phyloP scores from a whole-genome alignment of 2,888 invertebrate genomes.

The Scaptodrosophila latifasciaeformis region DNA sequence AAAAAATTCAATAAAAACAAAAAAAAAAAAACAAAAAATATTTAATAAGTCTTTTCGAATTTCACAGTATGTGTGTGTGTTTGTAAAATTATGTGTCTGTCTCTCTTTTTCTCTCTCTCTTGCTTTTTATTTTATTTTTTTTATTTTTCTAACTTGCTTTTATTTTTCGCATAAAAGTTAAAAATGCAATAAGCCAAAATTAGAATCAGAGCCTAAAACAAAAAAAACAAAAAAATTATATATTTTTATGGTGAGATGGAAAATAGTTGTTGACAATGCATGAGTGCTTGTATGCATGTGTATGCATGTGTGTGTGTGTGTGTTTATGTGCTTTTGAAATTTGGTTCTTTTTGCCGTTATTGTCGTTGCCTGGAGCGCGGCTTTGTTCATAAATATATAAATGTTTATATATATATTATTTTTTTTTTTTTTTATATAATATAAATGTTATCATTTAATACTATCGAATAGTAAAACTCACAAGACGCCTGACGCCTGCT shows the following conservation, averaged over 20 bases:
- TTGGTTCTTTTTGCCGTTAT: not conserved
- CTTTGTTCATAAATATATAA: not conserved
- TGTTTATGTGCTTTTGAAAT: not conserved
- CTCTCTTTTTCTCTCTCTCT: conserved; percentile 21
- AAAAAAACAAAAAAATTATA: too few species aligned
- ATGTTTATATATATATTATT: not conserved
- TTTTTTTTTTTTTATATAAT: too few species aligned
- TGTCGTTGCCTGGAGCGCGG: too few species aligned
- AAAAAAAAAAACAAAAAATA: conserved; percentile 57
- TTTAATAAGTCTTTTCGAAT: conserved; percentile 71
- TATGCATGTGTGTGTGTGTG: conserved; percentile 15
- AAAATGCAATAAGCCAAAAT: not conserved
- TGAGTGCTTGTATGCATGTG: conserved; percentile 12
- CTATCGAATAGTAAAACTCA: too few species aligned
- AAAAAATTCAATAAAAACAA: conserved; percentile 14
- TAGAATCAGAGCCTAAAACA: not conserved
- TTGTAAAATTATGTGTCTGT: too few species aligned
- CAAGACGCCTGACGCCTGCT: too few species aligned
- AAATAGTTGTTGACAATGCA: too few species aligned
- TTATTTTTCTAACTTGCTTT: too few species aligned
- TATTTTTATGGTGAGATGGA: not conserved
- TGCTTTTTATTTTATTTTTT: too few species aligned
- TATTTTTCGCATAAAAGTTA: not conserved
- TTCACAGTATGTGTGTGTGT: conserved; percentile 61
- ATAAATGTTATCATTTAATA: too few species aligned